Evolutionary conservation across 2,113 vertebrate species (phyloP).

Genomic region (Motacilla tschutschensis): DNA sequence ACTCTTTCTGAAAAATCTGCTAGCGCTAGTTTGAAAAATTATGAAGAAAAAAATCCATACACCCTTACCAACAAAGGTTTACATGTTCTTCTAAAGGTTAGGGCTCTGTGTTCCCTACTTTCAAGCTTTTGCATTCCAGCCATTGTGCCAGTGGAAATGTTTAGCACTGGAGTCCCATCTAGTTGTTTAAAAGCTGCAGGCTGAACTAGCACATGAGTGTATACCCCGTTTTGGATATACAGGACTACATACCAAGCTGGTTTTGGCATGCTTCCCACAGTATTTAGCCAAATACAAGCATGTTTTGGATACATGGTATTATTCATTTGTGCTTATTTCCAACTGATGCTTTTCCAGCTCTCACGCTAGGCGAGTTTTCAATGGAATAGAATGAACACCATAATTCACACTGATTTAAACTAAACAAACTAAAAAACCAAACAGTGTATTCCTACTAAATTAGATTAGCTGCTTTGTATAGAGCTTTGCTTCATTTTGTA

Average conservation of each 20-base stretch:
- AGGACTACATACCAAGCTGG: not conserved
- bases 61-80: not conserved
- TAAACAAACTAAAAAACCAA: not conserved
- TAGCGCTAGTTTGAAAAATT: not conserved
- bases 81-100: not conserved
- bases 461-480: not conserved
- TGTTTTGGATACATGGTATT: not conserved
- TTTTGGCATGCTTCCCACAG: conserved; percentile 3
- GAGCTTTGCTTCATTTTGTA: not conserved
- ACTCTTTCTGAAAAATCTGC: not conserved
- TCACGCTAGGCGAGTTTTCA: conserved; percentile 1
- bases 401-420: conserved; percentile 4
- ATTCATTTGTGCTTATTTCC: not conserved
- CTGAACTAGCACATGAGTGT: not conserved
- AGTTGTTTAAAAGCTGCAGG: not conserved
- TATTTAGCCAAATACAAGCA: conserved; percentile 4
- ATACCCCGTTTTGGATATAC: not conserved
- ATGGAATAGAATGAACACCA: not conserved
- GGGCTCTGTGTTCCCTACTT: not conserved
- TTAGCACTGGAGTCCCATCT: not conserved
- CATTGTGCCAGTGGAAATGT: conserved; percentile 30
- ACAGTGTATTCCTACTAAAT: not conserved
- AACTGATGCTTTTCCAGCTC: not conserved
- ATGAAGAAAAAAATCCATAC: not conserved
- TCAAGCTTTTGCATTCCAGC: not conserved